These are phyloP conservation scores for Hippocampus comes DNA, from an alignment of 2,113 vertebrate genomes.

Conservation along the genomic window DNA sequence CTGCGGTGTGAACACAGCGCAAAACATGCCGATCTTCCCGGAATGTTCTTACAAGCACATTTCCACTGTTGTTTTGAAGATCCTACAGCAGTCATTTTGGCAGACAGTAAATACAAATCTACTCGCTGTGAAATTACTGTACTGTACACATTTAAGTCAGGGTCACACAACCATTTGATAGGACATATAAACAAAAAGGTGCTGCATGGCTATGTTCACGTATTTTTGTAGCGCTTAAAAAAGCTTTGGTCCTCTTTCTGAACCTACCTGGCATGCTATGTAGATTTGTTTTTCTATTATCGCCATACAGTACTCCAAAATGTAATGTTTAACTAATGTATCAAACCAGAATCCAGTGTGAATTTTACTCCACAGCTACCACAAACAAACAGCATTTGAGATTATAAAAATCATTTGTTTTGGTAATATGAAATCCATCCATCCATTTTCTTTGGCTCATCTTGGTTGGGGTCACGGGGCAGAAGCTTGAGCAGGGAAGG, in stretches of 20 bases:
- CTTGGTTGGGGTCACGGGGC: no score
- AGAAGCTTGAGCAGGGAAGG: no score
- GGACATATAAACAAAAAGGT: not conserved
- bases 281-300: not conserved
- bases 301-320: not conserved
- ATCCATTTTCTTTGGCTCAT: no score
- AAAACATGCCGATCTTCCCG: conserved; percentile 3
- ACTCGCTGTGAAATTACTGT: not conserved
- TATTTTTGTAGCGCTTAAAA: not conserved
- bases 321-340: not conserved
- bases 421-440: not conserved
- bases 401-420: no score
- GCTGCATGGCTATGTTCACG: not conserved
- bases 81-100: not conserved
- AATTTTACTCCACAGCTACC: no score
- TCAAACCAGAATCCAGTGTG: no score
- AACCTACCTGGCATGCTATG: not conserved
- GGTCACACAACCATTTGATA: not conserved
- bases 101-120: not conserved
- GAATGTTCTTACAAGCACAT: conserved; percentile 10
- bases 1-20: not conserved
- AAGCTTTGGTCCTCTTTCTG: not conserved
- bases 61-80: conserved; percentile 3
- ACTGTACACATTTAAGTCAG: not conserved
- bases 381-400: no score